Base-by-base conservation (phyloP, 2,888 invertebrate species). In the Drosophila leonis region DNA sequence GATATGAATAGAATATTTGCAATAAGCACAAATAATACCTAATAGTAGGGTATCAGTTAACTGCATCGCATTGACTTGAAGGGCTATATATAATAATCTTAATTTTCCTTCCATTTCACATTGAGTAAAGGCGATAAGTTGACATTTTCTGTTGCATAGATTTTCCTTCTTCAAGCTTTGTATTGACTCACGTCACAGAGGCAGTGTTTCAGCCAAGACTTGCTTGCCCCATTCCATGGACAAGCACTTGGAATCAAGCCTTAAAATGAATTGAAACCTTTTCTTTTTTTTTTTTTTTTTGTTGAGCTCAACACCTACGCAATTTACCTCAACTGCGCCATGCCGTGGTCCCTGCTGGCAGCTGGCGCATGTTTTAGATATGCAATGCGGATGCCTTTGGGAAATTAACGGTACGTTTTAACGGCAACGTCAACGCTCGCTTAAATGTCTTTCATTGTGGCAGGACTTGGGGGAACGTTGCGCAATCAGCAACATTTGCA, bases 401-500 rank as follows among this genome's bases (percentile, higher is more conserved):
- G 84, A 84, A 84, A 84, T 84, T 88, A 84, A 75, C 83, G 70
- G 64, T 72, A 88, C 76, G 83, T 81, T 81, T 88, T 79, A 67
- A 82, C 64, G 74, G 68, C 67, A 63, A 72, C 75, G 65, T 61
- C 67, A 74, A 78, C 67, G 60, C 52, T 70, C 65, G 56, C 55
- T 61, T 65, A 57, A 65, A 64, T 64, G 48, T 62, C 70, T 61
- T 63, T 59, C 59, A 69, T 52, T 75, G 68, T 61, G 76, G 72
- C 64, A 65, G 55, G 72, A 57, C 54, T 74, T 74, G 33, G 39
- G 52, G 65, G 15, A 69, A 29, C 46, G 37, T 48, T 52, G 35
- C 68, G 24, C 35, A 44, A 57, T 49, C 57, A 64, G 52, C 66
- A 15, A 37, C 65, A 67, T 72, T 76, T 72, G 56, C 65, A 64